phyloP scores from a whole-genome alignment of 1,140 invertebrate species.

The Diuraphis noxia region DNA sequence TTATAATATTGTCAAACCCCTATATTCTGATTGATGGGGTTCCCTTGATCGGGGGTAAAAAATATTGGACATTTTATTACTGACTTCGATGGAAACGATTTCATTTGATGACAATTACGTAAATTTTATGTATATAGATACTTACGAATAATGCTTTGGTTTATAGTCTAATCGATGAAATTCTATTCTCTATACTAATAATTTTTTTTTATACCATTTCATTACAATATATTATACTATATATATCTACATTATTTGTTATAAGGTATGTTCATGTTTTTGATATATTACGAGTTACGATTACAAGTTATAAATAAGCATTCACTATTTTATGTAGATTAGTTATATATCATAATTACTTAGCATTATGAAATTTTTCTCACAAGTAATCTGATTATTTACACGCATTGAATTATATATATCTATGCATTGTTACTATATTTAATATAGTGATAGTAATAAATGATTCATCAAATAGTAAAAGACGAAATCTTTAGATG shows the following conservation, averaged over 20 bases:
- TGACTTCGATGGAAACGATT: background rate
- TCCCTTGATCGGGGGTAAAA: too few species aligned
- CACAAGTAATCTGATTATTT: background rate
- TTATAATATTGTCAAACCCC: too few species aligned
- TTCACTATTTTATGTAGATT: background rate
- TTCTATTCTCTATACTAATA: background rate
- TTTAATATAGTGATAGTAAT: background rate
- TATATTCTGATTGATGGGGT: too few species aligned
- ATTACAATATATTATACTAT: too few species aligned
- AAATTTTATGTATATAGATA: background rate
- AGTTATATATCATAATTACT: background rate
- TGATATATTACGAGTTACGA: background rate
- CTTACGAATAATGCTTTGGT: background rate
- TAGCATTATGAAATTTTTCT: background rate
- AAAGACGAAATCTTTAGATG: background rate
- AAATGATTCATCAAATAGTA: background rate
- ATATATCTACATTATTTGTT: too few species aligned
- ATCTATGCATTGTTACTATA: background rate
- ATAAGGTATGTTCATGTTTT: background rate
- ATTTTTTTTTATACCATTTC: background rate
- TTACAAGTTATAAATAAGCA: background rate
- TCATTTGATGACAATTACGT: background rate
- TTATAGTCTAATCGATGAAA: background rate
- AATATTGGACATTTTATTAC: too few species aligned
- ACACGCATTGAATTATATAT: background rate